Conservation (phyloP, 2,797 vertebrate genomes). For the Acridotheres tristis region DNA sequence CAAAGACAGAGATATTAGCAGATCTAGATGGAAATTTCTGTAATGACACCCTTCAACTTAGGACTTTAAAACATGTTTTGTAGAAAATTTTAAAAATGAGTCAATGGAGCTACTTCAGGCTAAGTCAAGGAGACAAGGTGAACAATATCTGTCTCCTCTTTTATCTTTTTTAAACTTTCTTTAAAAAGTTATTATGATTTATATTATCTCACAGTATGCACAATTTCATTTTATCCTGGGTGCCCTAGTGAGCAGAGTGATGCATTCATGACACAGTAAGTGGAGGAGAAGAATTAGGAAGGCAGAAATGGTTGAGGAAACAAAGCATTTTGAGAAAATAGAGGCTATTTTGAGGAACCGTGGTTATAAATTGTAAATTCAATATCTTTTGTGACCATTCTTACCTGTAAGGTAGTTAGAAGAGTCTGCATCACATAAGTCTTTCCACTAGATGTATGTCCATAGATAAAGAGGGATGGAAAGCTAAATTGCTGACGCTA, state of each 20-base stretch:
- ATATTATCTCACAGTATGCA: neutral
- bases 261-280: neutral
- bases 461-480: conserved; percentile 94
- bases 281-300: neutral
- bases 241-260: neutral
- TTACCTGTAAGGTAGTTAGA: conserved; percentile 89
- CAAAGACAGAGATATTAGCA: neutral
- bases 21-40: neutral
- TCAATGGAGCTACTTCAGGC: neutral
- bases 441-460: conserved; percentile 93
- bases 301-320: neutral
- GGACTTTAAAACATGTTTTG: neutral
- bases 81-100: neutral
- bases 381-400: neutral
- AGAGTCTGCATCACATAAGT: conserved; percentile 88
- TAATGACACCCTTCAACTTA: neutral
- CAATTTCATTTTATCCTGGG: neutral
- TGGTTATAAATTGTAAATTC: neutral
- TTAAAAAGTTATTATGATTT: neutral
- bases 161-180: neutral
- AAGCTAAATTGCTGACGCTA: conserved; percentile 89
- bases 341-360: neutral
- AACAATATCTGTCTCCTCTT: neutral
- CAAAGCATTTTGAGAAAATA: neutral
- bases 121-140: neutral